phyloP scores from a whole-genome alignment of 2,113 vertebrate genomes.

The Eira barbara region DNA sequence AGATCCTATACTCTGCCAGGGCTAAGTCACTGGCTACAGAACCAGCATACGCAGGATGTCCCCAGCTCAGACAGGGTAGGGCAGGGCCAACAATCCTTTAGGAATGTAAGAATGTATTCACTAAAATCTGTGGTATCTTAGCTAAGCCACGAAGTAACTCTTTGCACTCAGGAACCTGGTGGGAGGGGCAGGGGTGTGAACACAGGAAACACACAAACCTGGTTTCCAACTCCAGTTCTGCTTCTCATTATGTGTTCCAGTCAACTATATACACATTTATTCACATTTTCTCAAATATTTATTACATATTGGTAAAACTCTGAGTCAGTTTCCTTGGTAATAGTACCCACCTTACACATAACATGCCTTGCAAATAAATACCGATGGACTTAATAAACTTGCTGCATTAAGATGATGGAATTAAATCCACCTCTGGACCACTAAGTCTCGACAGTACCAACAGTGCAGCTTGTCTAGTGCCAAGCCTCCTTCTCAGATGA shows the following conservation, averaged over 20 bases:
- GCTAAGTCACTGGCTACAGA: neutral
- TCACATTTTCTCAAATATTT: neutral
- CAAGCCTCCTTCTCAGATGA: neutral
- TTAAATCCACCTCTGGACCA: neutral
- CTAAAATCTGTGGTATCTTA: neutral
- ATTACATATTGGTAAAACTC: neutral
- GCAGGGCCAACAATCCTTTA: neutral
- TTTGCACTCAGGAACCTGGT: neutral
- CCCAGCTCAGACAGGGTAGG: neutral
- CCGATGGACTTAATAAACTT: neutral
- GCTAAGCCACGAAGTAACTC: neutral
- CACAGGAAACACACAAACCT: neutral
- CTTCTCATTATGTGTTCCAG: neutral
- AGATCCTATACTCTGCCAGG: neutral
- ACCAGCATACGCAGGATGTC: neutral
- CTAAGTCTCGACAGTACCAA: neutral
- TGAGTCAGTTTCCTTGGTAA: neutral
- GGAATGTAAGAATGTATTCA: rapidly evolving
- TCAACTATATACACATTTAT: neutral
- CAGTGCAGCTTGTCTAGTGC: neutral
- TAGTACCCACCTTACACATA: neutral
- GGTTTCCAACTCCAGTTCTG: neutral
- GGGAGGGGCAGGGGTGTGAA: neutral
- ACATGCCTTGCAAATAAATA: neutral
- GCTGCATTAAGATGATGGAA: neutral